Evolutionary conservation across 2,797 vertebrate genomes (phyloP), one percentile per base, ranked within the genome.

Genomic region (Myotis findleyi): DNA sequence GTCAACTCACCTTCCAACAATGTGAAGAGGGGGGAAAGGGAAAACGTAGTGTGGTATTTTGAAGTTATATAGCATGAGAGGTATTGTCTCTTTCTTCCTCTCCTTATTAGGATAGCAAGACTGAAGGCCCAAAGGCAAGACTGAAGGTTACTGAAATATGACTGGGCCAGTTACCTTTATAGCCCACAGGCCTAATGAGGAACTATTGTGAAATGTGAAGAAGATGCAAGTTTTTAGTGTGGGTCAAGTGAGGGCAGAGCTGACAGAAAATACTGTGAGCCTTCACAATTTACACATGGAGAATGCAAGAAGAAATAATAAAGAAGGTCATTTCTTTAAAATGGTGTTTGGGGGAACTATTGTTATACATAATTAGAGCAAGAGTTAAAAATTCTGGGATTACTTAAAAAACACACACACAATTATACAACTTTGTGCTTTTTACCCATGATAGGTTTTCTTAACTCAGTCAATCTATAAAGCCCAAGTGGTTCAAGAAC

Each of bases 281-380:
- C 71, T 59, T 90, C 72, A 44, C n/a, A 44, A 66, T 55, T 83
- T 89, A 49, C 0, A 0, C 3, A 49, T 3, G 30, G 51, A 55
- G 79, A 94, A 94, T 30, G 12, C 30, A 68, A 96, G 72, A 73
- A 68, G 25, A 96, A 93, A 27, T 9, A 14, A 69, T 83, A 89
- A 93, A 11, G 21, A 91, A 85, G 83, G 4, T 73, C 1, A 66
- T 23, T 89, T 87, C 49, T 51, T 57, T 59, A 47, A 82, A 91
- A 83, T 16, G 3, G n/a, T 47, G 7, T 64, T 66, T 66, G 49
- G 21, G 33, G 13, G 5, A 55, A 17, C 14, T 86, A 5, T 68
- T 94, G 44, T 82, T 77, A 76, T 25, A 68, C 18, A 57, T 6
- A 71, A 10, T 82, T 79, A 51, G 73, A 92, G 47, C 23, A 76